Base-by-base conservation (phyloP, 1,140 invertebrate species). In the Saccostrea glomerata region DNA sequence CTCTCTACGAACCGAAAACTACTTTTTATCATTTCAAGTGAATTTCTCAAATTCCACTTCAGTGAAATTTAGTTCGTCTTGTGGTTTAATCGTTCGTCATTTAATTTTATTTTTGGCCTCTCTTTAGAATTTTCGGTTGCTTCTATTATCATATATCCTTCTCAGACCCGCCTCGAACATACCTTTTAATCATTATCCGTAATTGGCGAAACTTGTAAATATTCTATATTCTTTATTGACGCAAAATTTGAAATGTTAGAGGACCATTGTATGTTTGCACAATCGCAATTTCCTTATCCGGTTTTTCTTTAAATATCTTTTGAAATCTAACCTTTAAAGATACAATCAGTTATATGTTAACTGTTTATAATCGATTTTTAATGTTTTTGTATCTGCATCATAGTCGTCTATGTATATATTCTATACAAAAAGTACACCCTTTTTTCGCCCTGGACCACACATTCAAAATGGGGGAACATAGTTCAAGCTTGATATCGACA, bases 61-160 rank as follows among this genome's bases (percentile, higher is more conserved):
- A 17, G 70, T 36, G 23, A 77, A 9, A 36, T 77, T 11, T 15
- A 15, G 70, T 25, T n/a, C 58, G 25, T 25, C 30, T 77, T 77
- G 70, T 9, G 70, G 70, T 77, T 77, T 77, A 77, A 77, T 77
- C 25, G 25, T 30, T 77, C 70, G 70, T 77, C 70, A 77, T 77
- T 77, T 77, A 15, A 77, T 36, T 77, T 77, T 36, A 77, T 77
- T 77, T 73, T 77, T 36, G 70, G 70, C 25, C 70, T 77, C 25
- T 77, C 70, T 77, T 77, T 77, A 36, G 25, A 77, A 36, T 36
- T 30, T 77, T 23, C 70, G 12, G 70, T 30, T 15, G 25, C 23
- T 15, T 77, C 30, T 25, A 77, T 77, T 30, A 36, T 77, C 25
- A 30, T 77, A 36, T 77, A 77, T 77, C 70, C 25, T 36, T 36